These are phyloP conservation scores for Ectobius pallidus DNA, from an alignment of 2,888 invertebrate species.

Conservation along the genomic window DNA sequence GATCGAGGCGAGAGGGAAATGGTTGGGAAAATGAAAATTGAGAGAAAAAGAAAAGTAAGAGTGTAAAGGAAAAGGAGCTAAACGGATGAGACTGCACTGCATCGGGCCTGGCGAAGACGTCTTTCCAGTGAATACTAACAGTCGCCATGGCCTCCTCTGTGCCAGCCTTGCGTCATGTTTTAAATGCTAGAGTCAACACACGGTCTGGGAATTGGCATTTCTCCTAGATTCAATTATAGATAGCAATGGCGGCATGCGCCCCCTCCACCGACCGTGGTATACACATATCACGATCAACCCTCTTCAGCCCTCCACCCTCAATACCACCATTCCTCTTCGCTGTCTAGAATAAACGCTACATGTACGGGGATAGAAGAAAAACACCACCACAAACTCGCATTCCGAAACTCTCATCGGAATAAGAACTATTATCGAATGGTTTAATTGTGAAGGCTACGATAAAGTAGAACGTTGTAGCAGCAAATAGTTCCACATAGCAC, in stretches of 20 bases:
- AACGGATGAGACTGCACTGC: neutral
- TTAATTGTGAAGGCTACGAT: neutral
- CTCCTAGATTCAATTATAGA: conserved; percentile 22
- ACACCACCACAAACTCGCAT: neutral
- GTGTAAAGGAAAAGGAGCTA: neutral
- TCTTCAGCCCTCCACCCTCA: neutral
- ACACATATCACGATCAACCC: conserved; percentile 7
- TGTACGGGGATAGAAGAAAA: neutral
- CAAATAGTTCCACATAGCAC: too few relatives aligned
- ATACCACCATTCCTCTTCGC: neutral
- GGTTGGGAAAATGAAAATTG: too few relatives aligned
- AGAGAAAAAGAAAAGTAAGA: neutral
- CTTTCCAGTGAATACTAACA: neutral
- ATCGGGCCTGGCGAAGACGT: neutral
- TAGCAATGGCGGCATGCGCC: conserved; percentile 2
- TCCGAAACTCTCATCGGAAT: neutral
- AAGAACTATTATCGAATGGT: neutral
- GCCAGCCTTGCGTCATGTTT: neutral
- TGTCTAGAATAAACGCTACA: neutral
- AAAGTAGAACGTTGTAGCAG: too few relatives aligned
- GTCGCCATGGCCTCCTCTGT: neutral
- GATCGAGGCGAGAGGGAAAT: too few relatives aligned
- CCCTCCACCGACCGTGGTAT: conserved; percentile 1
- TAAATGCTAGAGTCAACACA: conserved; percentile 21
- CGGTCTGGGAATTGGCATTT: conserved; percentile 16